Percentiles rank a stretch among this genome's conserved stretches.
These are phyloP conservation scores for Nymphicus hollandicus DNA, from an alignment of 2,113 vertebrate species.

Conservation along the genomic window DNA sequence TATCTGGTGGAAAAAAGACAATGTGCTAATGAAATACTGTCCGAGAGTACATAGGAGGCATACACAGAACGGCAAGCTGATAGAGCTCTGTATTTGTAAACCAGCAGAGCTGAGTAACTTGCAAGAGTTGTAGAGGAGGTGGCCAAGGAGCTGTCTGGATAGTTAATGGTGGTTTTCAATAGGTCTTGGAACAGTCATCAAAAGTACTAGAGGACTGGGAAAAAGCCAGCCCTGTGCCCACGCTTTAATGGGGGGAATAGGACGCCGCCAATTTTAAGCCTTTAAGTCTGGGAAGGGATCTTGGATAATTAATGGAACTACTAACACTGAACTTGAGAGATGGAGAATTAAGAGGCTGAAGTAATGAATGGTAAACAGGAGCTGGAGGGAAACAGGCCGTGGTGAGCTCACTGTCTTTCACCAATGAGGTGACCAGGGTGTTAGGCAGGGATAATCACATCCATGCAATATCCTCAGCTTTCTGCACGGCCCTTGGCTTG, in stretches of 20 bases:
- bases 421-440: rapidly evolving
- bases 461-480: background rate
- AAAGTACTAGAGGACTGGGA: background rate
- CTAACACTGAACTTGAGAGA: background rate
- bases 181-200: background rate
- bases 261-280: rapidly evolving
- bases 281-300: background rate
- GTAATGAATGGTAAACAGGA: background rate
- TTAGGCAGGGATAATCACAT: background rate
- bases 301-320: background rate
- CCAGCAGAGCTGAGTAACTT: background rate
- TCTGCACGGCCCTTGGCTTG: background rate
- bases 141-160: background rate
- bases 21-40: background rate
- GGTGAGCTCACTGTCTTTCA: background rate
- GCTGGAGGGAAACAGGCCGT: background rate
- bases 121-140: background rate
- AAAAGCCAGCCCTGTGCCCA: background rate
- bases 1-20: background rate
- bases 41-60: background rate
- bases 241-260: background rate
- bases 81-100: background rate
- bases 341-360: background rate
- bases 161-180: background rate
- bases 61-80: background rate